Evolutionary conservation across 1,140 invertebrate species (phyloP), one percentile per base, ranked within the genome.

Genomic region (Samia ricini): DNA sequence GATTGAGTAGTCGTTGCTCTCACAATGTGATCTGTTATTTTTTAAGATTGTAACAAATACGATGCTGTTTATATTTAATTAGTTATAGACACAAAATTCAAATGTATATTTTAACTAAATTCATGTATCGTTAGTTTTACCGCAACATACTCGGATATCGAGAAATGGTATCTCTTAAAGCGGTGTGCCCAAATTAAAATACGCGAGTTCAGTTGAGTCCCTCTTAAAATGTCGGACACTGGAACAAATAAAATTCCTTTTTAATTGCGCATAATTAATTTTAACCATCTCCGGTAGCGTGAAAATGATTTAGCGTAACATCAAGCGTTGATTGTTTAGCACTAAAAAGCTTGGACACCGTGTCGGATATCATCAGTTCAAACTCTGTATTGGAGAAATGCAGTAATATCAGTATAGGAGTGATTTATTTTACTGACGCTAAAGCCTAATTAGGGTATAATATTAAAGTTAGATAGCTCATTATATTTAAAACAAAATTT

Each of bases 161-260:
- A 65, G 67, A 83, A 80, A 81, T 81, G 77, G 74, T 81, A 82
- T 79, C 76, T 75, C 73, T 82, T 82, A 78, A 81, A 85, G 78
- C 79, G 79, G 79, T 74, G 72, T 61, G 71, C 55, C 73, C 80
- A 83, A 88, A 88, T 88, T 88, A 86, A 88, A 88, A 86, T 88
- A 82, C 77, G 82, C 81, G 78, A 83, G 79, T 83, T 83, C 67
- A 79, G 81, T 83, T 73, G 64, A 74, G 72, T 74, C 71, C 63
- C 58, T 55, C 69, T 67, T 57, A 55, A 60, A 62, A 63, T 61
- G 33, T 60, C n/a, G 59, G 21, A 61, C 62, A 49, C 56, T 50
- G 56, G 36, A 15, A n/a, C 51, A 54, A 60, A 60, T 63, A 64
- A 64, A 61, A 64, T 67, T 61, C 64, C 36, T 49, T 57, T 21